These are phyloP conservation scores for Lophotis ruficrista DNA, from an alignment of 2,113 vertebrate genomes.

Conservation along the genomic window DNA sequence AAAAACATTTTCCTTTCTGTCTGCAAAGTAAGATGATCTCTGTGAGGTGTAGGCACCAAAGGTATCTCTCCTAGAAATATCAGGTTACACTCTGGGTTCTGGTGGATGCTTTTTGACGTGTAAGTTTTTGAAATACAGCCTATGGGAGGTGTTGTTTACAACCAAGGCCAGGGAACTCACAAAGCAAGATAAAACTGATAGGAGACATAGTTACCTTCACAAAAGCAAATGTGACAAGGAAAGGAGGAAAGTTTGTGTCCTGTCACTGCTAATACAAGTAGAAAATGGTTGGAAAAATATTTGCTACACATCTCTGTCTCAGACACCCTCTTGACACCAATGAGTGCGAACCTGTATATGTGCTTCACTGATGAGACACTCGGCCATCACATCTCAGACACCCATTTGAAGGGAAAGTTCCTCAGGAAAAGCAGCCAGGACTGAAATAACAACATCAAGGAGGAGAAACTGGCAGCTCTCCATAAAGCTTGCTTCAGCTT, in stretches of 20 bases:
- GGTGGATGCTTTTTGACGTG: not conserved
- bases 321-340: not conserved
- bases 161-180: not conserved
- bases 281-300: not conserved
- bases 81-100: not conserved
- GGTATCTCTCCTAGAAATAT: not conserved
- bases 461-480: constrained; percentile 1
- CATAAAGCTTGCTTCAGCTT: not conserved
- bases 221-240: not conserved
- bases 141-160: not conserved
- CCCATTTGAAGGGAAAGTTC: not conserved
- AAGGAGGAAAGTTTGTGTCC: not conserved
- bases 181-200: not conserved
- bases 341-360: not conserved
- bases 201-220: not conserved
- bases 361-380: not conserved
- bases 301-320: not conserved
- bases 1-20: not conserved
- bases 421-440: not conserved
- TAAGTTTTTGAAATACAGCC: not conserved
- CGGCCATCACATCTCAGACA: not conserved
- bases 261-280: not conserved
- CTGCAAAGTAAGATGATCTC: not conserved
- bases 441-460: constrained; percentile 14
- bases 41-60: not conserved